phyloP scores from a whole-genome alignment of 2,797 vertebrate species.

The Platyrinchus mystaceus region DNA sequence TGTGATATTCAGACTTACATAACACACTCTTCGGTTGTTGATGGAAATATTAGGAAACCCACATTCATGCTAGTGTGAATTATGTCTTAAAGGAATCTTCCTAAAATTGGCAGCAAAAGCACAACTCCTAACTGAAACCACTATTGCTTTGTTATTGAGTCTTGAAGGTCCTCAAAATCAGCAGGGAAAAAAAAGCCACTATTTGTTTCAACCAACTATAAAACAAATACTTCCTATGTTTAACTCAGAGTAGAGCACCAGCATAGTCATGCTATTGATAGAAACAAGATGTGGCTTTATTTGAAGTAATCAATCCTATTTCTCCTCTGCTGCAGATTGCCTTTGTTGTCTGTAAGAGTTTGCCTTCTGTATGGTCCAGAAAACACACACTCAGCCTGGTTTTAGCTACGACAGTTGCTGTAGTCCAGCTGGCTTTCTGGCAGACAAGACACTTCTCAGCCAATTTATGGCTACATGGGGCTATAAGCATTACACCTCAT shows the following conservation, averaged over 20 bases:
- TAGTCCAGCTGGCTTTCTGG: background rate
- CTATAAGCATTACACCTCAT: background rate
- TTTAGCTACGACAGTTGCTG: background rate
- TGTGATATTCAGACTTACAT: background rate
- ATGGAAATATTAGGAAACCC: background rate
- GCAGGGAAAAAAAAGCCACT: fast-evolving
- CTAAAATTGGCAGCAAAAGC: background rate
- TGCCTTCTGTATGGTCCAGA: background rate
- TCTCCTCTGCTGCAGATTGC: background rate
- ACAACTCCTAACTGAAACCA: background rate
- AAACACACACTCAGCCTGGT: background rate
- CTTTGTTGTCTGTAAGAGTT: background rate
- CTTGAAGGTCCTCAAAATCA: background rate
- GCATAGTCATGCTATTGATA: background rate
- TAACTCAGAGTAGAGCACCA: background rate
- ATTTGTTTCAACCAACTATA: background rate
- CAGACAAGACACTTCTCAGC: background rate
- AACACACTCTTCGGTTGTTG: background rate
- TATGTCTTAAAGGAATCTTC: background rate
- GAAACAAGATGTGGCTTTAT: background rate
- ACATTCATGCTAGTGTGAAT: background rate
- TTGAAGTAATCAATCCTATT: background rate
- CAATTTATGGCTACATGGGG: background rate
- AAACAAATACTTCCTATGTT: background rate
- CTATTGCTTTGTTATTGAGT: background rate